Base-by-base conservation (phyloP, 2,113 vertebrate species). In the Carassius gibelio region DNA sequence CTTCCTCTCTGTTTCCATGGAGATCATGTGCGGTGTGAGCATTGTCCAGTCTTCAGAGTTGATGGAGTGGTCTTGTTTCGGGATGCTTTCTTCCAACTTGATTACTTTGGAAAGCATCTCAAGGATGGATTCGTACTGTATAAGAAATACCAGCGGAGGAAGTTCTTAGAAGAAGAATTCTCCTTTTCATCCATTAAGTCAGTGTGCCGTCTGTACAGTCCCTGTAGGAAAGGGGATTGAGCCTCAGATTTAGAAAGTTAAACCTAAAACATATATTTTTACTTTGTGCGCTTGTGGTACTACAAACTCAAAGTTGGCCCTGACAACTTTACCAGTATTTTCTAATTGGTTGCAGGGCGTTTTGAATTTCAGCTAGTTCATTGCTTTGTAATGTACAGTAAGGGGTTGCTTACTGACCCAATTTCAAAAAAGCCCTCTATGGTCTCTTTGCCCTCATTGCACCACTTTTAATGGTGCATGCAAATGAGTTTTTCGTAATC, bases 1-100 rank as follows among this genome's bases (percentile, higher is more conserved):
- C 26, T 85, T 81, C 78, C 69, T 78, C 69, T 84, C 77, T 77
- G 79, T 88, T 85, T 62, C 87, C 83, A 88, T 88, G 87, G 87
- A 85, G 84, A 88, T 88, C 52, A 23, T 23, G 55, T 42, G 30
- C 69, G 0, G 62, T 45, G 69, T 55, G 75, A 75, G 59, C n/a
- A 62, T 52, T 52, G 79, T 82, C 83, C 84, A 78, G 87, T 78
- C 62, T 68, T 38, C 23, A 11, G 55, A 78, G 68, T 77, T 80
- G 55, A 30, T 62, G 75, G 55, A 88, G 78, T 88, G 84, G 68
- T 55, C 66, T 59, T 74, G 50, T 59, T 74, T 83, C 2, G 50
- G 50, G 81, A 57, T 83, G 21, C 81, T 83, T 83, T 72, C 48
- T 72, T 83, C 50, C 7, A 69, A 72, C 66, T 57, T 36, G 81